Percentiles rank a stretch among this genome's conserved stretches.
These are phyloP conservation scores for Drusus annulatus DNA, from an alignment of 1,140 invertebrate species.

Conservation along the genomic window DNA sequence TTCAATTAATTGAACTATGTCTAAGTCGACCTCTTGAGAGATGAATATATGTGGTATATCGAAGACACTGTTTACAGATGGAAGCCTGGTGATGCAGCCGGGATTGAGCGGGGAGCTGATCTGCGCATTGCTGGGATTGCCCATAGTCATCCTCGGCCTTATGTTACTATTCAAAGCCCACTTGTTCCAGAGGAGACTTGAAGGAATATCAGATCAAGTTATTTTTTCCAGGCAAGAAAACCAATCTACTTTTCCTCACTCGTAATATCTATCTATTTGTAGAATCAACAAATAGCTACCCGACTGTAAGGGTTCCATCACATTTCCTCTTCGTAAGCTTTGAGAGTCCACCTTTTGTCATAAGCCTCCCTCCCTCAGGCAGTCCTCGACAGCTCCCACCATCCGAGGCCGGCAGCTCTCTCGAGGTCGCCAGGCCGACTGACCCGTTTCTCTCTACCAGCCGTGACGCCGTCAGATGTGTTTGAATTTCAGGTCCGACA, in stretches of 20 bases:
- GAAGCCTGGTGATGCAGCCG: conserved; percentile 41
- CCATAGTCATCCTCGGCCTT: conserved; percentile 73
- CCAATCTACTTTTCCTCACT: neutral
- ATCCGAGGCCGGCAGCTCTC: too few species aligned
- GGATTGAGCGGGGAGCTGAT: conserved; percentile 70
- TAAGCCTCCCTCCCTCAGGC: too few species aligned
- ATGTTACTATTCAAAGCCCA: conserved; percentile 71
- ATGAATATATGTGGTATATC: too few species aligned
- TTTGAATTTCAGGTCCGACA: neutral
- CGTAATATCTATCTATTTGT: neutral
- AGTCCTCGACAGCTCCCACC: neutral
- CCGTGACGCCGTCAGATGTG: too few species aligned
- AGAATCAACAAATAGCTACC: neutral
- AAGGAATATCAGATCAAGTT: neutral
- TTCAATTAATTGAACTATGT: too few species aligned
- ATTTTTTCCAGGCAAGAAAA: neutral
- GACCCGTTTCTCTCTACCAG: too few species aligned
- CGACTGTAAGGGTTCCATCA: too few species aligned
- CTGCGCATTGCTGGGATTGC: conserved; percentile 73
- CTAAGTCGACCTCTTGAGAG: too few species aligned
- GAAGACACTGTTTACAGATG: conserved; percentile 24
- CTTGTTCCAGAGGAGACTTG: conserved; percentile 58
- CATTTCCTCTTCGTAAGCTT: too few species aligned
- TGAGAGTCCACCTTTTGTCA: too few species aligned
- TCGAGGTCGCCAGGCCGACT: too few species aligned